Conservation (phyloP, 2,113 vertebrate genomes). For the Willisornis vidua region DNA sequence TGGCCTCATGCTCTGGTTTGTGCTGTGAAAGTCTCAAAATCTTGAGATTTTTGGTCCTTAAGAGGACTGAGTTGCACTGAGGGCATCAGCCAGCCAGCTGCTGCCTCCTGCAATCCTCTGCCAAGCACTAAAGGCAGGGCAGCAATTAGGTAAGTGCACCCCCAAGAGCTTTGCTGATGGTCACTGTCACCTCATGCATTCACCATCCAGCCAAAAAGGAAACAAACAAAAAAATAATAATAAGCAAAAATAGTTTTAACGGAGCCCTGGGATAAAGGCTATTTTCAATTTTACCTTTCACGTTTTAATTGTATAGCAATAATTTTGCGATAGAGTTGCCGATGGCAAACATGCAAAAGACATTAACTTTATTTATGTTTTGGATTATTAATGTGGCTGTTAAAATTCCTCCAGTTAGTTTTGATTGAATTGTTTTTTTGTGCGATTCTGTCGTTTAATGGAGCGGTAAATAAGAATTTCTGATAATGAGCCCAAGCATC, state of each 20-base stretch:
- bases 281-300: constrained; percentile 53
- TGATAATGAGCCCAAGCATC: constrained; percentile 87
- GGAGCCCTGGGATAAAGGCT: not conserved
- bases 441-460: constrained; percentile 85
- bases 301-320: constrained; percentile 69
- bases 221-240: not conserved
- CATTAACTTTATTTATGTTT: constrained; percentile 83
- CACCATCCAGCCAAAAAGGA: not conserved
- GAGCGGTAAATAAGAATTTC: constrained; percentile 91
- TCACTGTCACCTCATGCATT: not conserved
- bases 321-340: constrained; percentile 68
- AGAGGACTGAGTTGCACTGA: rapidly evolving
- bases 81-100: not conserved
- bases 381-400: constrained; percentile 81
- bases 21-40: not conserved
- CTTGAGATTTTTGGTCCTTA: not conserved
- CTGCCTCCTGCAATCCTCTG: not conserved
- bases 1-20: rapidly evolving
- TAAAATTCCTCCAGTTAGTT: constrained; percentile 83
- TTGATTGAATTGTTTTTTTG: constrained; percentile 82
- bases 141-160: not conserved
- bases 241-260: not conserved
- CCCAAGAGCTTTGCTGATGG: not conserved
- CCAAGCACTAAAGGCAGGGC: not conserved
- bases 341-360: constrained; percentile 72